Conservation (phyloP, 2,888 invertebrate species). For the Seladonia tumulorum region DNA sequence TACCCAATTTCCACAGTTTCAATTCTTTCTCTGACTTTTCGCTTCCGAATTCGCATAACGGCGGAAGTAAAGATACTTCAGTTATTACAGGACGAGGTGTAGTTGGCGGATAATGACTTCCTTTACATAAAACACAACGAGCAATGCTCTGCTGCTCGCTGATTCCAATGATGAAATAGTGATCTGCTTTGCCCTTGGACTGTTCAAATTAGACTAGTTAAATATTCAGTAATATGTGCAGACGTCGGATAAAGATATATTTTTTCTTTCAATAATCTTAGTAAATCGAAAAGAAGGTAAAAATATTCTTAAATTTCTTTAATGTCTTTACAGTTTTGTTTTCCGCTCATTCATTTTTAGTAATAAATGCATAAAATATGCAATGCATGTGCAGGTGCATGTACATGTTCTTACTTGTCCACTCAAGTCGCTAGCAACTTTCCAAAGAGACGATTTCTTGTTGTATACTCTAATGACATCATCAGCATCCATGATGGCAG, state of each 20-base stretch:
- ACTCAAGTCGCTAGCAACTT: constrained; percentile 91
- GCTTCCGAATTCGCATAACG: constrained; percentile 90
- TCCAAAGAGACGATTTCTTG: constrained; percentile 90
- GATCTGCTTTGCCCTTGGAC: constrained; percentile 89
- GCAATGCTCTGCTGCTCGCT: constrained; percentile 92
- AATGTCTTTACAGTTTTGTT: no score
- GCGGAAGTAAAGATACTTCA: constrained; percentile 91
- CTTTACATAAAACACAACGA: constrained; percentile 94
- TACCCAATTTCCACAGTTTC: constrained; percentile 88
- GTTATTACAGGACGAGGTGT: constrained; percentile 93
- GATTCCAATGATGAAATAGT: constrained; percentile 91
- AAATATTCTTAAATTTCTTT: no score
- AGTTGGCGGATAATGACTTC: constrained; percentile 94
- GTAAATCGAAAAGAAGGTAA: no score
- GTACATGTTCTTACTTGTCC: constrained; percentile 87
- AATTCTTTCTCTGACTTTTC: constrained; percentile 95
- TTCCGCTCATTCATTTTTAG: no score
- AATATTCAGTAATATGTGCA: background rate
- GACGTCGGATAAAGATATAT: background rate
- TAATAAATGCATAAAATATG: no score
- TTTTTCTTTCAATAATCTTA: no score
- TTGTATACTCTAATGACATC: constrained; percentile 91
- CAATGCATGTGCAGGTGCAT: no score
- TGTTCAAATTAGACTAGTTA: constrained; percentile 70
- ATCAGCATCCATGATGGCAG: constrained; percentile 90